Percentiles rank a stretch among this genome's conserved stretches.
These are phyloP conservation scores for Pelmatolapia mariae DNA, from an alignment of 2,113 vertebrate species.

Conservation along the genomic window DNA sequence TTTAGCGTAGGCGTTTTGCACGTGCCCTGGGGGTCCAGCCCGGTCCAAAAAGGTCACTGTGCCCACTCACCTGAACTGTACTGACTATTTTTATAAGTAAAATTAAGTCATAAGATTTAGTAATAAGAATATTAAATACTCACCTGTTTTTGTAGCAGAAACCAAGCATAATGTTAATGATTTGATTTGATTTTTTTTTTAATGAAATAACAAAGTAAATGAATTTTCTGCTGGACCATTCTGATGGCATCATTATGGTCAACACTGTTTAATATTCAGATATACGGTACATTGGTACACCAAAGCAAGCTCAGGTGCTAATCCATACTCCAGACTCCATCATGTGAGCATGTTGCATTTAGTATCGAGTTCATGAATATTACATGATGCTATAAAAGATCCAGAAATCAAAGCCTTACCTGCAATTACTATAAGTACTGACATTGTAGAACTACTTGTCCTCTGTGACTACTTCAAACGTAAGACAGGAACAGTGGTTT, in stretches of 20 bases:
- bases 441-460: not conserved
- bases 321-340: not conserved
- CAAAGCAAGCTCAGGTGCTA: not conserved
- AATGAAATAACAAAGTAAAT: not conserved
- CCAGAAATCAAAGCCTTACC: not conserved
- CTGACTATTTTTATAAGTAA: not conserved
- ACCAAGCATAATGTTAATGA: not conserved
- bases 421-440: not conserved
- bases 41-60: not conserved
- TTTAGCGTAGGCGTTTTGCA: not conserved
- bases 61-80: not conserved
- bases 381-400: not conserved
- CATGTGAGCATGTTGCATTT: not conserved
- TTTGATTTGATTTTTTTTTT: fast-evolving
- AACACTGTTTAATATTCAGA: not conserved
- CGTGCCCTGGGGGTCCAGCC: not conserved
- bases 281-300: not conserved
- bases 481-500: not conserved
- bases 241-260: not conserved
- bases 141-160: not conserved
- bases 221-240: not conserved
- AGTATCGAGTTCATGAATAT: not conserved
- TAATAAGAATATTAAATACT: not conserved
- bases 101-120: not conserved
- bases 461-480: not conserved